Base-by-base conservation (phyloP, 2,888 invertebrate species). In the Oasisia sp. region DNA sequence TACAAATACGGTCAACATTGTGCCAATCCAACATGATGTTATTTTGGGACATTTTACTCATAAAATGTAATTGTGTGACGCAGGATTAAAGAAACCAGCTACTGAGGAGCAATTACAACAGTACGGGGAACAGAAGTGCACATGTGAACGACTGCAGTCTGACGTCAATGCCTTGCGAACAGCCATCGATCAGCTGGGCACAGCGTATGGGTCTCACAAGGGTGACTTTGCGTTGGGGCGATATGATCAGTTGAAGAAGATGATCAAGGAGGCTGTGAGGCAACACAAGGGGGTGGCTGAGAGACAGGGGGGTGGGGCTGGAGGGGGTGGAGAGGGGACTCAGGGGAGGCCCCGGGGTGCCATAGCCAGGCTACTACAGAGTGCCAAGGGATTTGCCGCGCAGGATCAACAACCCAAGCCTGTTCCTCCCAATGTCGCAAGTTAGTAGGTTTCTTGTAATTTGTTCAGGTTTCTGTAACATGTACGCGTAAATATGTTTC, bases 171-270 rank as follows among this genome's bases (percentile, higher is more conserved):
- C 74, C 74, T 74, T 74, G 74, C 74, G 27, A 27, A 74, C 74
- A 74, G 74, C 74, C 74, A 74, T n/a, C 27, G 74, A 19, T 7
- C 74, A 74, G 7, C 74, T 74, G 7, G 14, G 74, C n/a, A n/a
- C 74, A 27, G 27, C 27, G 27, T 74, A 74, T 27, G 27, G 74
- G 14, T 74, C 74, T 74, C 92, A 92, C 91, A 94, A 94, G 93
- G 93, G 93, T 0, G 93, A 93, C 90, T 93, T 94, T 45, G 93
- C 93, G 32, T 44, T 94, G 74, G 92, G 93, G n/a, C 89, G 94
- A 32, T 94, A 94, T 89, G 94, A 94, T 44, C 92, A 93, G 38
- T 90, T 94, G 50, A 94, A 94, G 89, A 58, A 56, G n/a, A 94
- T 94, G 94, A 93, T 94, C 38, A 94, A 94, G 90, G 92, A 92